Evolutionary conservation across 2,113 vertebrate genomes (phyloP), one percentile per base, ranked within the genome.

Genomic region (Elaphurus davidianus): DNA sequence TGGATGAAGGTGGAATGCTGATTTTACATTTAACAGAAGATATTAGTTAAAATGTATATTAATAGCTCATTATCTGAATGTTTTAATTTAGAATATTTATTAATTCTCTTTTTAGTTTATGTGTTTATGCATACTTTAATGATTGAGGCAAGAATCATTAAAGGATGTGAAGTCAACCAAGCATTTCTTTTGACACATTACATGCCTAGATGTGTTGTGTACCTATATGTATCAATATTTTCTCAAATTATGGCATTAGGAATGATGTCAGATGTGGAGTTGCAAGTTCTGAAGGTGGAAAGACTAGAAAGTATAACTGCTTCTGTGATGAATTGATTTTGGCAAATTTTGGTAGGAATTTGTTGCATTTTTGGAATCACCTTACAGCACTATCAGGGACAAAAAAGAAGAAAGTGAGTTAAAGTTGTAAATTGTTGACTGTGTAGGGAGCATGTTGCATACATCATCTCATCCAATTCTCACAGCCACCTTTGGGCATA

Each of bases 51-150:
- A 87, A 59, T 36, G 14, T 43, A 36, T 12, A 36, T 6, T 36
- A 23, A 71, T 40, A 71, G 27, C 36, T 97, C 40, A 45, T 57
- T 67, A 89, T 97, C 91, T 91, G 85, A 36, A 36, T 47, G 64
- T 83, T 92, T 91, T 94, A 89, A 85, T 74, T 87, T 87, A 93
- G 23, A 96, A 64, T 40, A 92, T 89, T 90, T 90, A 23, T 93
- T 94, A 90, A 82, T 92, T 92, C 54, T 87, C 92, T 2, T 78
- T 62, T 89, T 74, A 64, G 40, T 94, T 90, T 90, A 92, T 85
- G 71, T 86, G 67, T 82, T 76, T 94, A 64, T 71, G n/a, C 43
- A 60, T 90, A 59, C 30, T 36, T 85, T 95, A 86, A 88, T 92
- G 54, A 50, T 27, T 82, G 33, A 62, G 17, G 59, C 45, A 97